These are phyloP conservation scores for Halictus rubicundus DNA, from an alignment of 1,140 invertebrate species.

Conservation along the genomic window DNA sequence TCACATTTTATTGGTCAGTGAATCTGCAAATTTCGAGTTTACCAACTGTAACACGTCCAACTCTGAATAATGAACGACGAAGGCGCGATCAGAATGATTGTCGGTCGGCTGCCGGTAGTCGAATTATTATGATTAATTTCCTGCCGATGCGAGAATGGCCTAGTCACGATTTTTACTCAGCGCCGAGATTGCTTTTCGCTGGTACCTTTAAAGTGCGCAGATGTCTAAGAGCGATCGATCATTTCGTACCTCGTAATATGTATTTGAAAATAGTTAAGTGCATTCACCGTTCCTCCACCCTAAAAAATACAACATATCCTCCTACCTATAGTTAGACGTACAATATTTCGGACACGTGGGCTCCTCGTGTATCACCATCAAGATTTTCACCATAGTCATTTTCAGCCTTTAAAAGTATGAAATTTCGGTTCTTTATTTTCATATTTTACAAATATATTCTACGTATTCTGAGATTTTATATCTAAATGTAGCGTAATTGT, in stretches of 20 bases:
- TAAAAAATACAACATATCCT: background rate
- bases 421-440: no score
- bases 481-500: no score
- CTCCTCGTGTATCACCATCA: background rate
- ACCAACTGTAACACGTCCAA: constrained; percentile 45
- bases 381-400: constrained; percentile 1
- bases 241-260: constrained; percentile 59
- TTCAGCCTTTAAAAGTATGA: background rate
- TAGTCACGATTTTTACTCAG: constrained; percentile 78
- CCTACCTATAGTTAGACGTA: no score
- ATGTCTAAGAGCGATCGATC: constrained; percentile 64
- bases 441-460: no score
- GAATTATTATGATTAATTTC: constrained; percentile 79
- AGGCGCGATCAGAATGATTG: constrained; percentile 61
- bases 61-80: constrained; percentile 61
- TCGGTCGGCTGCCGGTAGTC: constrained; percentile 53
- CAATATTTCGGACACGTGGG: background rate
- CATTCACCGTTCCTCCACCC: background rate
- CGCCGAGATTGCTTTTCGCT: constrained; percentile 58
- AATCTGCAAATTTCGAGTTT: constrained; percentile 59
- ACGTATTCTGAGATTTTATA: no score
- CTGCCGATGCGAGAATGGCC: constrained; percentile 74
- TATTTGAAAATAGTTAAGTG: constrained; percentile 54
- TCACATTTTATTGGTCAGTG: constrained; percentile 26
- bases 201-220: constrained; percentile 63